Base-by-base conservation (phyloP, 2,888 invertebrate genomes). In the Slavum lentiscoides region DNA sequence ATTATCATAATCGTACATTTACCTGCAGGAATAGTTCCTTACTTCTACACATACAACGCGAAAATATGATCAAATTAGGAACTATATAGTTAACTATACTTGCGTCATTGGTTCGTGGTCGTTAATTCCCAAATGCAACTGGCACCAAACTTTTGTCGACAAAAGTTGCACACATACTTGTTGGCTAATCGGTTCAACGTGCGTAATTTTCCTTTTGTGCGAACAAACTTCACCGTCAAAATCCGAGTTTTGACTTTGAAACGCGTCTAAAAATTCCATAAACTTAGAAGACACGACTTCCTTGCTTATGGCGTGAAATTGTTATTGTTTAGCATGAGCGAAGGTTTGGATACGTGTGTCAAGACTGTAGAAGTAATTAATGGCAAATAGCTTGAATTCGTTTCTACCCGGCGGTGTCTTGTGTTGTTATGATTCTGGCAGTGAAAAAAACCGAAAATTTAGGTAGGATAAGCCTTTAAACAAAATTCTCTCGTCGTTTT, bases 231-330 rank as follows among this genome's bases (percentile, higher is more conserved):
- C 19, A 9, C 17, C 74, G 58, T 55, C 55, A 39, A 74, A 53
- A 23, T n/a, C 37, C n/a, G 13, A 37, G 74, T 61, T 62, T n/a
- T 66, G 55, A 66, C 66, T 67, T 75, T 75, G 66, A 75, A 66
- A 66, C 21, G 64, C 37, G 64, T 55, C 17, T n/a, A 74, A 75
- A 75, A 66, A 66, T 58, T 58, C 39, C 19, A 19, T 23, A 37
- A 75, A 66, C 39, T 75, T 39, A 13, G 58, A 67, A 75, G 17
- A 39, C 58, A 66, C 58, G 74, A 75, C 74, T 75, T 67, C 58
- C 39, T 67, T 39, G 21, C 23, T 23, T 23, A 3, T 23, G 58
- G 58, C 58, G 23, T 39, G 58, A 43, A 75, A 59, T 21, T 61
- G 30, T 61, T 61, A 61, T 23, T 23, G 23, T 1, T 11, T 17